Base-by-base conservation (phyloP, 2,797 vertebrate species). In the Ctenosaura bakeri region DNA sequence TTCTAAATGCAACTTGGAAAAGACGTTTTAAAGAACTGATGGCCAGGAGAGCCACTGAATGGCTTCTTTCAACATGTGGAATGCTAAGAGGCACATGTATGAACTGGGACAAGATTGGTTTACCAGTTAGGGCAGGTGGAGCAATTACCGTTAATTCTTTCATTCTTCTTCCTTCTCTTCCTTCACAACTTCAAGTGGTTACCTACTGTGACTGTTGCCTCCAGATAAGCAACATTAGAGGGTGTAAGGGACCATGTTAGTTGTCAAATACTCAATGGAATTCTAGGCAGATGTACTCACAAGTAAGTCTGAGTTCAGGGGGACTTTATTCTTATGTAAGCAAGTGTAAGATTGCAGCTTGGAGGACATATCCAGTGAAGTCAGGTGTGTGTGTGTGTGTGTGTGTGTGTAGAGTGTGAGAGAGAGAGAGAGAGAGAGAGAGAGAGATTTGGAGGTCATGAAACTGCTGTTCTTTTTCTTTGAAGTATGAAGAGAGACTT, bases 71-170 rank as follows among this genome's bases (percentile, higher is more conserved):
- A 77, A 80, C 24, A 81, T 54, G 32, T 1, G 35, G 1, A 24
- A n/a, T 81, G n/a, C 56, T 35, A 69, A 87, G 42, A 88, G 8
- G 71, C 62, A 88, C 71, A n/a, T 80, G 10, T n/a, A 52, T 50
- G 9, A 78, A 69, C 26, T 35, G 14, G 24, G 50, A 35, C 3
- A 35, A 74, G 71, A 35, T 3, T 35, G n/a, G 14, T 74, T 74
- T 74, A 12, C 38, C 71, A 35, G 32, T n/a, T 35, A 74, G n/a
- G 71, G 71, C 14, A n/a, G 32, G 71, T n/a, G 16, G 14, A n/a
- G 29, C 32, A 74, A 18, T 71, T n/a, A 14, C 10, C 74, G 42
- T 10, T 14, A 32, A 29, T 32, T 73, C 9, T 73, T 52, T 52
- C 52, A 8, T 52, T 52, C 52, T 52, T 52, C 52, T 12, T 52